Evolutionary conservation across 1,140 invertebrate species (phyloP).

Genomic region (Scaptomyza graminum): DNA sequence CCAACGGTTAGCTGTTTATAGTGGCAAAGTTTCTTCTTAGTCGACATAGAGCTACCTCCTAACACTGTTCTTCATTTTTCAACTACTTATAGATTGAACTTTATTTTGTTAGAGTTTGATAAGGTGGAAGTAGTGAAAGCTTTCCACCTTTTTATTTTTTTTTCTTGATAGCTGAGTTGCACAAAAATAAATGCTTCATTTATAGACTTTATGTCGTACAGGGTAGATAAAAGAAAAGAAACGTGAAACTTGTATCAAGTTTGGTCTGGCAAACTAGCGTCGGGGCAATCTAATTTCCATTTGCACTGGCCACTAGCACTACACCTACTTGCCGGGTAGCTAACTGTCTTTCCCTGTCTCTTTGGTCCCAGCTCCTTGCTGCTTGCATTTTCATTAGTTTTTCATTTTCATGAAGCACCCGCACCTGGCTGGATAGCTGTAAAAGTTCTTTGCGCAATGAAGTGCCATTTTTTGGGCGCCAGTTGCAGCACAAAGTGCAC

Average conservation of each 20-base stretch:
- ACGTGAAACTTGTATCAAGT: slow-evolving; percentile 65
- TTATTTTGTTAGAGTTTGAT: too few relatives aligned
- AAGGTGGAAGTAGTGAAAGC: too few relatives aligned
- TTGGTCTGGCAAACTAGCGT: slow-evolving; percentile 58
- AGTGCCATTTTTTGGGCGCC: slow-evolving; percentile 64
- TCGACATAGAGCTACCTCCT: background rate
- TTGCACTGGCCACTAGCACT: slow-evolving; percentile 36
- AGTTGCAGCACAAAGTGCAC: slow-evolving; percentile 39
- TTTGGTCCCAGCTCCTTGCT: slow-evolving; percentile 6
- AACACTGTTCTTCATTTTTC: too few relatives aligned
- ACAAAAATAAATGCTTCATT: too few relatives aligned
- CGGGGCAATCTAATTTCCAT: slow-evolving; percentile 77
- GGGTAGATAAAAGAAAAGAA: slow-evolving; percentile 16
- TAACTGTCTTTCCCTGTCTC: background rate
- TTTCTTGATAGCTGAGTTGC: too few relatives aligned
- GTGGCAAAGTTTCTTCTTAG: background rate
- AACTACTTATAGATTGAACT: too few relatives aligned
- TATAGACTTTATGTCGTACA: background rate
- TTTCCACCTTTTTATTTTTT: too few relatives aligned
- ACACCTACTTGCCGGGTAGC: background rate
- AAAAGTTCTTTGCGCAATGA: slow-evolving; percentile 74
- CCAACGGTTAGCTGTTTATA: slow-evolving; percentile 24
- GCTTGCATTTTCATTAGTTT: slow-evolving; percentile 74
- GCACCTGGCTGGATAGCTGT: slow-evolving; percentile 53
- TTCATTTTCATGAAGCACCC: slow-evolving; percentile 44